Conservation (phyloP, 2,113 vertebrate genomes). For the Tragelaphus strepsiceros region DNA sequence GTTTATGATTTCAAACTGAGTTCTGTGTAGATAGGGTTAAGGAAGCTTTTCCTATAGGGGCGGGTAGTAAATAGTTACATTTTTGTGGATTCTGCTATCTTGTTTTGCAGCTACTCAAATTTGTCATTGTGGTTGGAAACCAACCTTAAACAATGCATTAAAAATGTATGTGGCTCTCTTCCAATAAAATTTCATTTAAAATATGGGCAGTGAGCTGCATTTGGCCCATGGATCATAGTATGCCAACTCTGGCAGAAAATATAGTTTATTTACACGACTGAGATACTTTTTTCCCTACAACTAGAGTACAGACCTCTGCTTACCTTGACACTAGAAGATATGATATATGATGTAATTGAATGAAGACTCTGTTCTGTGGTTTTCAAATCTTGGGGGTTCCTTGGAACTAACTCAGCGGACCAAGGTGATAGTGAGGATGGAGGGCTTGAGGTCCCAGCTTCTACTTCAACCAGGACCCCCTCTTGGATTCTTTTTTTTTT, state of each 20-base stretch:
- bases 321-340: background rate
- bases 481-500: background rate
- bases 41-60: background rate
- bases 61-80: background rate
- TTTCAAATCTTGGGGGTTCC: background rate
- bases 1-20: background rate
- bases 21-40: background rate
- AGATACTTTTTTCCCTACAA: background rate
- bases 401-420: background rate
- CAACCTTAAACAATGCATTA: background rate
- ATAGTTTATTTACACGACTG: background rate
- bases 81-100: background rate
- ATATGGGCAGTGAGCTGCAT: background rate
- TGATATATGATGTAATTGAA: background rate
- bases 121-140: background rate
- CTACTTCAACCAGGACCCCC: background rate
- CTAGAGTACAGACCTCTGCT: background rate
- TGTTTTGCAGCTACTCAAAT: background rate
- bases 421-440: background rate
- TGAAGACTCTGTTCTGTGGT: background rate
- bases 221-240: background rate
- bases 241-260: background rate
- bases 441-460: background rate
- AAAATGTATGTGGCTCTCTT: background rate
- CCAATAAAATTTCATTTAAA: background rate